phyloP scores from a whole-genome alignment of 2,888 invertebrate species.

The Chymomyza amoena region DNA sequence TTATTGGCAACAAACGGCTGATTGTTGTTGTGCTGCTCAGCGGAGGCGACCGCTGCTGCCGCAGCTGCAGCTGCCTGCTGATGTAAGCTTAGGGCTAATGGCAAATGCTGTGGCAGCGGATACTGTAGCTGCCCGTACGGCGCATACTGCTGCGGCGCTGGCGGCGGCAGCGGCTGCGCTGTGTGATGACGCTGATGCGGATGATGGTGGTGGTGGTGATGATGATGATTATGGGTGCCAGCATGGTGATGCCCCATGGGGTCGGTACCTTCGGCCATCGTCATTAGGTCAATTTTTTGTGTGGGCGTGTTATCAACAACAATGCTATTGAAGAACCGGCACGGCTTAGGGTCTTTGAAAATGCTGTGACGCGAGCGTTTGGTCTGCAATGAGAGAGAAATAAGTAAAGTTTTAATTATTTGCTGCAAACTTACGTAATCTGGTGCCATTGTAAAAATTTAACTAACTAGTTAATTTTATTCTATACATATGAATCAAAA shows the following conservation, averaged over 20 bases:
- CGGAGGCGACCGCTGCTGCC: slow-evolving; percentile 64
- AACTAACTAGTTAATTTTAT: too few relatives aligned
- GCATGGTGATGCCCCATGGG: slow-evolving; percentile 80
- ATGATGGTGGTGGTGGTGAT: slow-evolving; percentile 69
- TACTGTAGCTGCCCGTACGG: slow-evolving; percentile 65
- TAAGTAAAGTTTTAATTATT: not conserved
- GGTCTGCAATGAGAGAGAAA: slow-evolving; percentile 42
- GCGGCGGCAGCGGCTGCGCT: slow-evolving; percentile 38
- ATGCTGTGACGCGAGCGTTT: slow-evolving; percentile 28
- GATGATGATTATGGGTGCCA: slow-evolving; percentile 74
- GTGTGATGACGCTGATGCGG: slow-evolving; percentile 57
- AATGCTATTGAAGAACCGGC: slow-evolving; percentile 6
- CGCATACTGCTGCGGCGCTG: slow-evolving; percentile 48
- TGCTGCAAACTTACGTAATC: not conserved
- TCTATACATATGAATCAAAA: too few relatives aligned
- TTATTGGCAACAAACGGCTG: slow-evolving; percentile 83
- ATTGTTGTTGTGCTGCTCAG: slow-evolving; percentile 80
- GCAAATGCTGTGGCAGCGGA: slow-evolving; percentile 70
- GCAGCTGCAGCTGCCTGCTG: slow-evolving; percentile 73
- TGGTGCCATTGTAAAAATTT: not conserved
- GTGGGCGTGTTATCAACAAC: slow-evolving; percentile 19
- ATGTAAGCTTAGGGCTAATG: slow-evolving; percentile 69
- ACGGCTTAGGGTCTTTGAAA: slow-evolving; percentile 54
- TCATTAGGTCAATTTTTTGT: slow-evolving; percentile 81
- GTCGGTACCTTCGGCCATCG: slow-evolving; percentile 86